Conservation (phyloP, 2,113 vertebrate species). For the Chaenogobius annularis region DNA sequence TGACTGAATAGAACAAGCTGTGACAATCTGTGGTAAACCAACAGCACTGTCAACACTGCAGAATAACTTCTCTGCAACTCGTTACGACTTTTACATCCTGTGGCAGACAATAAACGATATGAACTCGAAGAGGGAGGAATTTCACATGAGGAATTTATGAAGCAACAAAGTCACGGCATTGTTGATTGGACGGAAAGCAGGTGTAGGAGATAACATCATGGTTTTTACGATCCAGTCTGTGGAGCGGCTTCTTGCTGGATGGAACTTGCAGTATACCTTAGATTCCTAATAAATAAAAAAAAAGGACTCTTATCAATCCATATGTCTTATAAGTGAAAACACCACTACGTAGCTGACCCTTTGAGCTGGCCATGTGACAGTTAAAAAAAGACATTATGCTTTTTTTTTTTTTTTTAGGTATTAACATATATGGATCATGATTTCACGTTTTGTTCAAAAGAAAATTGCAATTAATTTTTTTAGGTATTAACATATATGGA, state of each 20-base stretch:
- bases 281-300: no score
- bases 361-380: background rate
- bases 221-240: background rate
- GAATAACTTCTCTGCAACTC: no score
- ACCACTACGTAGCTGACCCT: no score
- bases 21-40: background rate
- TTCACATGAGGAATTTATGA: background rate
- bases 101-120: background rate
- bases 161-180: background rate
- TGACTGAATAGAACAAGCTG: background rate
- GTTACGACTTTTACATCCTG: background rate
- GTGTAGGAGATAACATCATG: background rate
- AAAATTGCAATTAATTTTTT: no score
- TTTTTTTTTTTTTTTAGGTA: background rate
- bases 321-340: background rate
- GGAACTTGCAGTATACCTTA: background rate
- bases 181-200: background rate
- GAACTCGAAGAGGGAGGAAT: background rate
- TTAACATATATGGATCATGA: no score
- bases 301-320: background rate
- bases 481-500: background rate
- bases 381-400: background rate
- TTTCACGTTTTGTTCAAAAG: no score
- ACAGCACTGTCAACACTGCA: background rate
- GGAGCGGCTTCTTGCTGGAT: background rate